Base-by-base conservation (phyloP, 1,140 invertebrate species). In the Diorhabda elongata region DNA sequence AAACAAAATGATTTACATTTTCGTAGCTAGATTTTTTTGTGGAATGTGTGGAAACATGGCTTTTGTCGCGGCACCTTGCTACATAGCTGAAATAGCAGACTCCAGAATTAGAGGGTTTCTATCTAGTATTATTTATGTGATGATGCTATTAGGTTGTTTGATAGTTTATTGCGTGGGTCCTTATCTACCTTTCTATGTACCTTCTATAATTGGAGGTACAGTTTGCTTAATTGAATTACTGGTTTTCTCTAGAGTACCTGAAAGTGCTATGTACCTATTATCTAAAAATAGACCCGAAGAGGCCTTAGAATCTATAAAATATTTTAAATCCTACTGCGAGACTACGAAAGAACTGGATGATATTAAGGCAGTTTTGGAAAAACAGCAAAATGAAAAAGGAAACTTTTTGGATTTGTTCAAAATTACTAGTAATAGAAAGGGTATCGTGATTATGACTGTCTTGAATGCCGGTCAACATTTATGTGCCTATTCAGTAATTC, bases 381-480 rank as follows among this genome's bases (percentile, higher is more conserved):
- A 72, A 66, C 77, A 78, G 64, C 72, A 75, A 64, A 64, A 44
- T 0, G 70, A 79, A 70, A 70, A 67, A 43, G 72, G 74, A 58
- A 66, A 69, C 45, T 66, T 68, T 3, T 66, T 67, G 26, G 77
- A 79, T 69, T 61, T 79, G 9, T 9, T 79, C 58, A 6, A 73
- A 8, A 65, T 77, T 9, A 65, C 63, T 4, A 76, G 75, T 47
- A 79, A 79, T 62, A 56, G 76, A 64, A 79, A 78, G 44, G 71
- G 71, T 11, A 68, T 75, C 6, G 5, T 70, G 5, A 75, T 75
- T 65, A 73, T 75, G 71, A 74, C 87, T 42, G 80, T 79, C 0
- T 76, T 88, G 56, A 85, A 88, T 81, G 76, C 82, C 44, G 70
- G 86, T 68, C 87, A 88, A 75, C 83, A 84, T 70, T 76, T 83